Conservation (phyloP, 1,140 invertebrate species). For the Heterodera carotae region DNA sequence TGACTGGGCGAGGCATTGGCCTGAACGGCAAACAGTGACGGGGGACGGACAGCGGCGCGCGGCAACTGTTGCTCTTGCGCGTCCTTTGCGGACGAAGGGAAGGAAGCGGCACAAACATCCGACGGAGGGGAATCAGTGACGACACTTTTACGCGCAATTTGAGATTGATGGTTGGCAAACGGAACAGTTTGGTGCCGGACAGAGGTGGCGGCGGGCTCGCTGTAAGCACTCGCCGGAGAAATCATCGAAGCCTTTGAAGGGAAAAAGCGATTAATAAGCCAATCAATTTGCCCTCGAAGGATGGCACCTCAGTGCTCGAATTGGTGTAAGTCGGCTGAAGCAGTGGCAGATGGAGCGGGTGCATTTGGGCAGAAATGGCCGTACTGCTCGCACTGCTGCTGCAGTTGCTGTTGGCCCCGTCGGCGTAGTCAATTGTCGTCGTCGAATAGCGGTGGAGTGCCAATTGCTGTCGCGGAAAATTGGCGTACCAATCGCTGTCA, state of each 20-base stretch:
- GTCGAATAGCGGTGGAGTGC: constrained; percentile 8
- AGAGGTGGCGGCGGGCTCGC: constrained; percentile 15
- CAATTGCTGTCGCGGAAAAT: background rate
- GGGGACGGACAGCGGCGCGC: background rate
- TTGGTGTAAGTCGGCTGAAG: constrained; percentile 1
- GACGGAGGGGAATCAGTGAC: background rate
- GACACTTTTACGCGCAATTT: background rate
- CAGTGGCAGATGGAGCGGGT: constrained; percentile 3
- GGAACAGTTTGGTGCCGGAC: background rate
- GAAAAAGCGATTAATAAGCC: background rate
- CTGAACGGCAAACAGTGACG: constrained; percentile 1
- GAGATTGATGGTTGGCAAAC: background rate
- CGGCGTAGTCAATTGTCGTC: constrained; percentile 9
- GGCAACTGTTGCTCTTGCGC: background rate
- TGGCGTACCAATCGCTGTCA: constrained; percentile 17
- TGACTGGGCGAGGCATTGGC: background rate
- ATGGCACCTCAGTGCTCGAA: constrained; percentile 8
- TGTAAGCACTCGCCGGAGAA: constrained; percentile 24
- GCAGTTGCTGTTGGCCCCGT: constrained; percentile 7
- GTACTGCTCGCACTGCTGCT: constrained; percentile 25
- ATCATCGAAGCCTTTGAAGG: constrained; percentile 22
- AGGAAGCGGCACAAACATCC: background rate
- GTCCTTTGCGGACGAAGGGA: background rate
- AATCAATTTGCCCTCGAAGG: too few relatives aligned
- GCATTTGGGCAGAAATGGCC: background rate